Evolutionary conservation across 2,113 vertebrate genomes (phyloP), one percentile per base, ranked within the genome.

Genomic region (Symphodus melops): DNA sequence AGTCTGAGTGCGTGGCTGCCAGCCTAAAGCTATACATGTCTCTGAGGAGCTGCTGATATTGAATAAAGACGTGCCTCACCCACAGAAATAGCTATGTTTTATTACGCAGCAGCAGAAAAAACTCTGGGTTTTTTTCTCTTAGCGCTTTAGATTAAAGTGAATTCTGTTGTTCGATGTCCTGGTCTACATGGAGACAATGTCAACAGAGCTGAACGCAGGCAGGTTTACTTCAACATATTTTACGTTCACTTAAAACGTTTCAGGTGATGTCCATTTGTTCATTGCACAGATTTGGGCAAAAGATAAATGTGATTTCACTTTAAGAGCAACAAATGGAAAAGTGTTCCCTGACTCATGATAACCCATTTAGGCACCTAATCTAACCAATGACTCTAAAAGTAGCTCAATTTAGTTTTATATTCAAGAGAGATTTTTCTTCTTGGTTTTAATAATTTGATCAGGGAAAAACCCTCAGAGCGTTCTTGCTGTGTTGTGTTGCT

Each of bases 51-150:
- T 13, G 33, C 70, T 66, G 73, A 78, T 85, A 55, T 72, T 87
- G 72, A 86, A 85, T 81, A 79, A 86, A 86, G 68, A 86, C 72
- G 66, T 52, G 68, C 66, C 71, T 71, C 65, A 76, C 66, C 79
- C 68, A 62, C 60, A 79, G 78, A 79, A 88, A 88, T 58, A 79
- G 71, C 70, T 61, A 11, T 28, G 71, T 41, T 75, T 68, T 76
- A 78, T 81, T 82, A 77, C 78, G 67, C 58, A 64, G 59, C 68
- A 81, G 56, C 66, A 23, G 72, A 36, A 59, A 65, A 59, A 82
- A 78, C 56, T 25, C 39, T 42, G 28, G 2, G 1, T 33, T 33
- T 33, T 48, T 55, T 5, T 28, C 57, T 71, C 65, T 28, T 1
- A 54, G 70, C 78, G 71, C 44, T 55, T 71, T 65, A 48, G 65